Evolutionary conservation across 2,888 invertebrate species (phyloP), one percentile per base, ranked within the genome.

Genomic region (Scrobipalpa costella): DNA sequence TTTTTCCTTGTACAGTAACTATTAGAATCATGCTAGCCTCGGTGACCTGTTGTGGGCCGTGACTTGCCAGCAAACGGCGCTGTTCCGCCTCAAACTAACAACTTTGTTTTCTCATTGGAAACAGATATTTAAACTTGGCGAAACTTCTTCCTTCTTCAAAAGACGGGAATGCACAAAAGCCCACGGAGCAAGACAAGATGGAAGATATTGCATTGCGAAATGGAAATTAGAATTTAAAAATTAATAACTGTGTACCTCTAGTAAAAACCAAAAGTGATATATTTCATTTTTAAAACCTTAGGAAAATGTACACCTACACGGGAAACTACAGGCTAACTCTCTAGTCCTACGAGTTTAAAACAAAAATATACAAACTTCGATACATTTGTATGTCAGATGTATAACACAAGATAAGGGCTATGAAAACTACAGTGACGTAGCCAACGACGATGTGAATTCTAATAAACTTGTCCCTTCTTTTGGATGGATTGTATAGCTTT

Each of bases 31-130:
- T 36, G 57, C 57, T 13, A 17, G 36, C 36, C 36, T 17, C n/a
- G 1, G 33, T 57, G 36, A 3, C 8, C 8, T 7, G 21, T 19
- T n/a, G 21, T 17, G 40, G 40, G 40, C 49, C 59, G 40, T 59
- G 59, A 59, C 59, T 44, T 44, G 59, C 40, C n/a, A 19, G 40
- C 40, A 58, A 58, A 59, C 40, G 27, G 59, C 17, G 44, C 0
- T 33, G 59, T 44, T 44, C n/a, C 13, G 27, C 55, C 34, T 40
- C 57, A 19, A 60, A 50, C 60, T 57, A 50, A 61, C 60, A 65
- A 63, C 62, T 65, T 61, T 63, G 61, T 65, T 63, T 65, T 61
- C 57, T 52, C 57, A 62, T 52, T 57, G 49, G 63, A 57, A 62
- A 52, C 21, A 57, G 52, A 33, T 55, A 55, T 33, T 55, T 13